phyloP scores from a whole-genome alignment of 2,888 invertebrate genomes.

The Andrena chrysosceles region DNA sequence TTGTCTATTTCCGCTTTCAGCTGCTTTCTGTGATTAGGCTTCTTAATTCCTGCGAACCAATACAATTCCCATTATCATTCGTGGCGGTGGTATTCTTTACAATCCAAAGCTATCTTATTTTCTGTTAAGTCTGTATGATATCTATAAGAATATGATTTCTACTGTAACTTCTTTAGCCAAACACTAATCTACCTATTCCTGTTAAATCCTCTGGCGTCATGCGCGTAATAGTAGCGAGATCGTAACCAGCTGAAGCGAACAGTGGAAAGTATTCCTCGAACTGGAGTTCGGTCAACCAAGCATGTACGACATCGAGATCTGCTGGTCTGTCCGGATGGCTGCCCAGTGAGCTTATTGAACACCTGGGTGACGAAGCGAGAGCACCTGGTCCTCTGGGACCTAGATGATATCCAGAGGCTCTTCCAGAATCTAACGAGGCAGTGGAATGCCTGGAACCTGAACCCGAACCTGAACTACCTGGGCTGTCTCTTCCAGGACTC shows the following conservation, averaged over 20 bases:
- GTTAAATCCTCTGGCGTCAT: slow-evolving; percentile 99
- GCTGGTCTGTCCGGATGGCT: slow-evolving; percentile 83
- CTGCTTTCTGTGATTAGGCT: slow-evolving; percentile 98
- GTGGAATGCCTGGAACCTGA: slow-evolving; percentile 96
- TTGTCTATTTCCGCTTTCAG: slow-evolving; percentile 98
- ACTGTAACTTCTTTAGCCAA: background rate
- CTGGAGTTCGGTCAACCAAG: slow-evolving; percentile 97
- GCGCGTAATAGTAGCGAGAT: slow-evolving; percentile 98
- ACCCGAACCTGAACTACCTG: slow-evolving; percentile 95
- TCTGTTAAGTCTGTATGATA: background rate
- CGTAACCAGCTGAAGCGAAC: slow-evolving; percentile 98
- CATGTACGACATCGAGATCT: slow-evolving; percentile 97
- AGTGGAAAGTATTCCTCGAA: slow-evolving; percentile 98
- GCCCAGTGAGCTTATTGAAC: slow-evolving; percentile 88
- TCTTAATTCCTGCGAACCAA: slow-evolving; percentile 89
- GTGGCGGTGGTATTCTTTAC: too few species aligned
- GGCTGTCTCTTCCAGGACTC: slow-evolving; percentile 97
- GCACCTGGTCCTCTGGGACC: slow-evolving; percentile 87
- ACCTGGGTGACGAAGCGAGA: slow-evolving; percentile 88
- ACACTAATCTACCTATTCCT: slow-evolving; percentile 87
- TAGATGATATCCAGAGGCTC: slow-evolving; percentile 92
- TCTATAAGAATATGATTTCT: background rate
- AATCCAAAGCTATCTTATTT: too few species aligned
- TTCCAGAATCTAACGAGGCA: slow-evolving; percentile 95
- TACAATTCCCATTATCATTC: background rate